Conservation (phyloP, 2,797 vertebrate species). For the Cyprinella venusta region DNA sequence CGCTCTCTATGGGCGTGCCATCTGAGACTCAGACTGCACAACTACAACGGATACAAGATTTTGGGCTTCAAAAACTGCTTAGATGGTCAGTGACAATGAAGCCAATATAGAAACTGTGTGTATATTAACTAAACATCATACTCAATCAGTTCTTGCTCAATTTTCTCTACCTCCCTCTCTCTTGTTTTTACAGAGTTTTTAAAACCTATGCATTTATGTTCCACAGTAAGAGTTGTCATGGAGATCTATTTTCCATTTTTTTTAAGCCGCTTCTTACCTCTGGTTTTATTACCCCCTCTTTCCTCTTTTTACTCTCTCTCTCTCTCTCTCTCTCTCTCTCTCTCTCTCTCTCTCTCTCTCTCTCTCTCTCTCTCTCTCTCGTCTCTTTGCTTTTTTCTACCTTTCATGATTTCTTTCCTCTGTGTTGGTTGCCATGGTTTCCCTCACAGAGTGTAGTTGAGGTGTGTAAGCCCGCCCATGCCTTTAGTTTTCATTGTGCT, state of each 20-base stretch:
- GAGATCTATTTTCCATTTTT: constrained; percentile 63
- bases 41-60: neutral
- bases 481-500: constrained; percentile 54
- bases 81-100: constrained; percentile 15
- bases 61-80: constrained; percentile 8
- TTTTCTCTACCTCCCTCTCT: constrained; percentile 11
- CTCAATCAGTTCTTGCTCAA: constrained; percentile 12
- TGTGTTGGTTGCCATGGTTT: constrained; percentile 62
- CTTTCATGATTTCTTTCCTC: constrained; percentile 55
- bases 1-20: neutral
- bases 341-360: constrained; percentile 27
- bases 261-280: constrained; percentile 65
- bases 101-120: neutral
- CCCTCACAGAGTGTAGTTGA: constrained; percentile 50
- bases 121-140: neutral
- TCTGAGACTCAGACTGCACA: constrained; percentile 16
- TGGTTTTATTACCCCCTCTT: constrained; percentile 47
- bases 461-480: constrained; percentile 52
- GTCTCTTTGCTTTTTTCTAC: constrained; percentile 53
- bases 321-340: constrained; percentile 23
- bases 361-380: constrained; percentile 33
- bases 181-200: constrained; percentile 61
- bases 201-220: constrained; percentile 66
- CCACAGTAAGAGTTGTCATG: constrained; percentile 72
- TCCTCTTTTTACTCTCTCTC: constrained; percentile 45